Evolutionary conservation across 2,797 vertebrate species (phyloP).

Genomic region (Lutjanus argentimaculatus): DNA sequence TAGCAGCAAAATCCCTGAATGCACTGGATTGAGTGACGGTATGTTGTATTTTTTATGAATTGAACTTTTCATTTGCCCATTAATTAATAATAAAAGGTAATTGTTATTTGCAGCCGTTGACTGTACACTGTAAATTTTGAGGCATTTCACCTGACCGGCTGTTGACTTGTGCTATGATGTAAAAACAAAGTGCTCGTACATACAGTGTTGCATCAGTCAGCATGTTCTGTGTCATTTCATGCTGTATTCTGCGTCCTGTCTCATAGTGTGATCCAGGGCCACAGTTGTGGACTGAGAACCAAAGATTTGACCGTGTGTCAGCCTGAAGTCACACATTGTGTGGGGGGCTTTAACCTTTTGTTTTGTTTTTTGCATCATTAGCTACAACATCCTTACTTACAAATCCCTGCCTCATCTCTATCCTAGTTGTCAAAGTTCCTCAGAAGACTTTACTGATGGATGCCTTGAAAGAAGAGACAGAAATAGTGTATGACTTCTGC

Average conservation of each 20-base stretch:
- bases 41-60: too few species aligned
- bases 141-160: neutral
- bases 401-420: neutral
- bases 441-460: conserved; percentile 99
- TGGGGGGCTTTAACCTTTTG: too few species aligned
- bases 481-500: conserved; percentile 97
- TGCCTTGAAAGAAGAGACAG: conserved; percentile 96
- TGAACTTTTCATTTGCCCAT: too few species aligned
- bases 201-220: neutral
- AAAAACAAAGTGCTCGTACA: neutral
- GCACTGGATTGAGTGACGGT: too few species aligned
- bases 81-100: neutral
- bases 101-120: neutral
- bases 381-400: neutral
- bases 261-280: neutral
- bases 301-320: neutral
- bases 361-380: neutral
- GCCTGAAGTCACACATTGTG: neutral
- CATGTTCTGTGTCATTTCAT: neutral
- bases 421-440: conserved; percentile 97
- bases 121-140: neutral
- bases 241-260: too few species aligned
- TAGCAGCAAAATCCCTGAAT: too few species aligned
- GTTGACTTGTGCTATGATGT: neutral
- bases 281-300: neutral